Percentiles rank a stretch among this genome's conserved stretches.
Conservation (phyloP, 2,113 vertebrate genomes). For the Mystacornis crossleyi region DNA sequence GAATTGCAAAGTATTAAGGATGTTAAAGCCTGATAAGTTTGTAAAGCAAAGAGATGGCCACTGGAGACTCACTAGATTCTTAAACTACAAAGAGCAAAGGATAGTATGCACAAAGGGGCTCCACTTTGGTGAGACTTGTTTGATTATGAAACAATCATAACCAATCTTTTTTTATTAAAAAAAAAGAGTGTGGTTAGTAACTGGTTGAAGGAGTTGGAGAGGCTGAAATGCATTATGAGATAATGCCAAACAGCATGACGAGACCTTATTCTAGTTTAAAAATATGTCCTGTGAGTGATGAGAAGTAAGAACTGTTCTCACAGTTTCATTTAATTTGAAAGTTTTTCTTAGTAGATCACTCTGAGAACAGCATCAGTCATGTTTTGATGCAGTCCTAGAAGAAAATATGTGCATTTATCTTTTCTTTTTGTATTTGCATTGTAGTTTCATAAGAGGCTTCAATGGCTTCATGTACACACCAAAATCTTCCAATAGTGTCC, state of each 20-base stretch:
- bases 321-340: not conserved
- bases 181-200: not conserved
- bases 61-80: not conserved
- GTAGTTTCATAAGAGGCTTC: slow-evolving; percentile 31
- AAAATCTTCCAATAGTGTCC: not conserved
- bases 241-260: not conserved
- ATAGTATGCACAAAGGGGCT: not conserved
- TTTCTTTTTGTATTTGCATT: not conserved
- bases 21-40: not conserved
- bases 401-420: not conserved
- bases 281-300: not conserved
- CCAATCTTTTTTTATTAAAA: not conserved
- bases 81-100: not conserved
- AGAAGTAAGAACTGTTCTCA: not conserved
- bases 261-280: not conserved
- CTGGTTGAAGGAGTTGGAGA: not conserved
- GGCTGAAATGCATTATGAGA: not conserved
- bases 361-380: slow-evolving; percentile 11
- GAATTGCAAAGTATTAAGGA: not conserved
- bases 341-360: not conserved
- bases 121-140: not conserved
- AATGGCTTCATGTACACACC: not conserved
- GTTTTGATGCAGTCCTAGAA: not conserved
- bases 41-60: not conserved
- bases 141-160: not conserved